Conservation (phyloP, 2,113 vertebrate species). For the Pitta sordida region DNA sequence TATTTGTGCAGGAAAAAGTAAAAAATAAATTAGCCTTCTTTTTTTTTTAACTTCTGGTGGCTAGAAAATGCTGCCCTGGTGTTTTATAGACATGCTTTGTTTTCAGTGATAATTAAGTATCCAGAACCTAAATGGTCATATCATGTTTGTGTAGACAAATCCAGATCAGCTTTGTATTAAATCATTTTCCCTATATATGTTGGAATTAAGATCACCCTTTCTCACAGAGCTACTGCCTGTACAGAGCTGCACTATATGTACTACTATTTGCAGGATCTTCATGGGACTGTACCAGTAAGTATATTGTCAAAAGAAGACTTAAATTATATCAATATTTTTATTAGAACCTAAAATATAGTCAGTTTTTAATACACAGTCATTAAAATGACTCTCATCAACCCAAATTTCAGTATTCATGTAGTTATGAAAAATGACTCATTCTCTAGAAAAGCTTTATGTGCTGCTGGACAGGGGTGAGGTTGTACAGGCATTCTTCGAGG, state of each 20-base stretch:
- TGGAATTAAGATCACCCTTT: neutral
- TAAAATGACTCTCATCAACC: neutral
- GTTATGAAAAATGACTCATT: neutral
- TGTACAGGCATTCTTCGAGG: neutral
- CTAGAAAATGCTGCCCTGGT: neutral
- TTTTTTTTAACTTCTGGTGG: fast-evolving
- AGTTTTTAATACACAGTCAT: neutral
- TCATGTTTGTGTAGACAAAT: neutral
- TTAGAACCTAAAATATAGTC: neutral
- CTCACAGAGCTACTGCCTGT: neutral
- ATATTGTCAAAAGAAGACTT: neutral
- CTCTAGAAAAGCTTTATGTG: neutral
- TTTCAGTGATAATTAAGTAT: neutral
- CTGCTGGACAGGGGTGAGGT: neutral
- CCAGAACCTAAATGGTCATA: neutral
- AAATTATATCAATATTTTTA: neutral
- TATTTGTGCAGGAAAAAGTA: neutral
- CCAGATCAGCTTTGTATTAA: neutral
- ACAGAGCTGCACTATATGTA: neutral
- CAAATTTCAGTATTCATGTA: neutral
- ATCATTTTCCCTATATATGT: fast-evolving
- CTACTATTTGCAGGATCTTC: neutral
- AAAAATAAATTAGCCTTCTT: neutral
- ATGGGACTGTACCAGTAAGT: neutral
- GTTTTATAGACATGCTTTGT: neutral